A percentile compares a stretch with the other conserved stretches of the same genome.
Evolutionary conservation across 1,140 invertebrate species (phyloP).

Genomic region (Bombus picipes): DNA sequence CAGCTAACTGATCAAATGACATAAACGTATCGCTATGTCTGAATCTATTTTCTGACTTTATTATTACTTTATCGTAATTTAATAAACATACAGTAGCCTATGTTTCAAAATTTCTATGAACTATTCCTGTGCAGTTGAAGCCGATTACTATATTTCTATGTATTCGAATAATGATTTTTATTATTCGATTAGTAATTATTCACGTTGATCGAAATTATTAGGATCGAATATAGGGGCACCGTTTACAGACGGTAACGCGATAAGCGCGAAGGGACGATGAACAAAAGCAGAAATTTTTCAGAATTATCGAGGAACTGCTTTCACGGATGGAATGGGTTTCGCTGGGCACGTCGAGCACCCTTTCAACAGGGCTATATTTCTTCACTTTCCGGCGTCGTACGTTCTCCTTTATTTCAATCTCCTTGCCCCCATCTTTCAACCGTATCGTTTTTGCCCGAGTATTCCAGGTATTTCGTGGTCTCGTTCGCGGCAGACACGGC

Average conservation of each 20-base stretch:
- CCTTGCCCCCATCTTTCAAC: neutral
- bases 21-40: no score
- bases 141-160: no score
- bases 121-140: no score
- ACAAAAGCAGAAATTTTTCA: slow-evolving; percentile 43
- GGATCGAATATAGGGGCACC: no score
- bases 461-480: neutral
- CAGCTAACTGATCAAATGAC: no score
- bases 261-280: neutral
- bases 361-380: neutral
- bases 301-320: neutral
- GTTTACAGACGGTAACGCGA: neutral
- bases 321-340: neutral
- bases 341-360: neutral
- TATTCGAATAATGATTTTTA: no score
- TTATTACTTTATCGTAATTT: no score
- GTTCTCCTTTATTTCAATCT: slow-evolving; percentile 8
- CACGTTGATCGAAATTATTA: neutral
- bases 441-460: neutral
- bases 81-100: no score
- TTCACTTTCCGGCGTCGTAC: no score
- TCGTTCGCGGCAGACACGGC: neutral
- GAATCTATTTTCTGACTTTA: no score
- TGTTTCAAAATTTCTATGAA: no score
- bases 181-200: no score